phyloP scores from a whole-genome alignment of 2,113 vertebrate species.

The Austrofundulus limnaeus region DNA sequence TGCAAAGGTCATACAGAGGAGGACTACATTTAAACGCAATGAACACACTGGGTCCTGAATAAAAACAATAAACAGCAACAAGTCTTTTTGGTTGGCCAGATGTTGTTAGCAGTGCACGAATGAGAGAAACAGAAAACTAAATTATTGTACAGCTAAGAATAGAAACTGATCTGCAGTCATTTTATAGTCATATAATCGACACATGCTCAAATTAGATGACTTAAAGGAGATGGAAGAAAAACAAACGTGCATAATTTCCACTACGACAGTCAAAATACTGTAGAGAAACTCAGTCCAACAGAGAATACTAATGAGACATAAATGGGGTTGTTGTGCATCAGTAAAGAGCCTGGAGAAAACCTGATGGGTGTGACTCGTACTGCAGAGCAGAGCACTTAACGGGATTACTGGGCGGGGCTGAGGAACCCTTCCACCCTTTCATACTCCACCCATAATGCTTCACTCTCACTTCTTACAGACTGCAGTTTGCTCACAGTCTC shows the following conservation, averaged over 20 bases:
- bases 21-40: too few species aligned
- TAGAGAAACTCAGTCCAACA: constrained; percentile 43
- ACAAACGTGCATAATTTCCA: background rate
- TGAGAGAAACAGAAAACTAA: too few species aligned
- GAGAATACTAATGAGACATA: constrained; percentile 72
- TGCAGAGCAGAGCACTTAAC: constrained; percentile 74
- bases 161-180: too few species aligned
- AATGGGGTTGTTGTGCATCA: constrained; percentile 62
- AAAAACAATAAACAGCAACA: background rate
- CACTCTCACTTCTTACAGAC: constrained; percentile 18
- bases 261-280: constrained; percentile 33
- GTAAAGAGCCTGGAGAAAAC: constrained; percentile 44
- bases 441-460: constrained; percentile 16
- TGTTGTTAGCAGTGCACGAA: too few species aligned
- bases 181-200: too few species aligned
- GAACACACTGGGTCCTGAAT: background rate
- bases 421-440: constrained; percentile 36
- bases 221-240: background rate
- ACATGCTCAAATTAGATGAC: background rate
- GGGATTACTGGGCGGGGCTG: constrained; percentile 71
- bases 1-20: constrained; percentile 32
- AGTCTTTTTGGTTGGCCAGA: too few species aligned
- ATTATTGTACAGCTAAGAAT: too few species aligned
- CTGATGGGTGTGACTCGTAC: constrained; percentile 52
- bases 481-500: background rate